phyloP scores from a whole-genome alignment of 2,888 invertebrate species.

The Xestoiulus laeticollis region DNA sequence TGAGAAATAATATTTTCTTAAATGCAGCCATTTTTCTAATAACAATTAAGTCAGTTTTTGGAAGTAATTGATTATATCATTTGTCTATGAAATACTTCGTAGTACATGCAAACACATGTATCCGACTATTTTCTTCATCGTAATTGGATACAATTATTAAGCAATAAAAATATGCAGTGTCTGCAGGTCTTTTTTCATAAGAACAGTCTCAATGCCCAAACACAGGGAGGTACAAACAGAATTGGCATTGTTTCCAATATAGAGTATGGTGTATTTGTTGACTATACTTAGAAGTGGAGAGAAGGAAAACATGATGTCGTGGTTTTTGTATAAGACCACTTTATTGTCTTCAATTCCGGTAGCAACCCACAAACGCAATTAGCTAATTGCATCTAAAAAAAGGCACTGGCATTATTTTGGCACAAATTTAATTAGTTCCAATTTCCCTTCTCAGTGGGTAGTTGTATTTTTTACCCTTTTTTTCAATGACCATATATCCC shows the following conservation, averaged over 20 bases:
- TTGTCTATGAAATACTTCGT: too few relatives aligned
- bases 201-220: background rate
- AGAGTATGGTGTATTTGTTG: background rate
- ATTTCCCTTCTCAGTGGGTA: background rate
- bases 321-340: background rate
- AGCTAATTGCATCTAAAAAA: slow-evolving; percentile 38
- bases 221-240: background rate
- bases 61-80: too few relatives aligned
- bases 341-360: slow-evolving; percentile 40
- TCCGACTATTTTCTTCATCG: background rate
- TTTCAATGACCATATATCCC: background rate
- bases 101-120: background rate
- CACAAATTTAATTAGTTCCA: slow-evolving; percentile 39
- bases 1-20: too few relatives aligned
- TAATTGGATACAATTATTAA: background rate
- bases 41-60: too few relatives aligned
- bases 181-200: too few relatives aligned
- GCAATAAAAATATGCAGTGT: too few relatives aligned
- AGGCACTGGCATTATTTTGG: slow-evolving; percentile 18
- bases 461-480: background rate
- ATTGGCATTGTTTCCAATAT: background rate
- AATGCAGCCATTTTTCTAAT: too few relatives aligned
- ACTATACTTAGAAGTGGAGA: background rate
- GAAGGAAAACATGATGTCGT: background rate
- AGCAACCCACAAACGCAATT: background rate